Conservation (phyloP, 1,140 invertebrate genomes). For the Leptoteleia sp. region DNA sequence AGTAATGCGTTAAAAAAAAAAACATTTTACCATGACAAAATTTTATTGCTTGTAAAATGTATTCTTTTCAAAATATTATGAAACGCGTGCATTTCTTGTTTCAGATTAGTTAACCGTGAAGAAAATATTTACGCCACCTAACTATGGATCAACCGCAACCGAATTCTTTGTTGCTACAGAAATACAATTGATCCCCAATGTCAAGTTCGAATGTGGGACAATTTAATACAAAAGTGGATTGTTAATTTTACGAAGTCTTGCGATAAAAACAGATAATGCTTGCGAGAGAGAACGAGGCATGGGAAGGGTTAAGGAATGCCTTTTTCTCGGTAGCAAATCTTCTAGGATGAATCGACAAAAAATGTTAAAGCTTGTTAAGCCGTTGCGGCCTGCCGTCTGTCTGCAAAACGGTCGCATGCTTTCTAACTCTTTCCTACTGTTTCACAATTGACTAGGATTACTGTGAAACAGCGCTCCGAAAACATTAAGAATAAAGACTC, state of each 20-base stretch:
- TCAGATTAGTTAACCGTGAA: slow-evolving; percentile 7
- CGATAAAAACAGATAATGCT: no score
- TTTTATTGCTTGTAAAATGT: slow-evolving; percentile 11
- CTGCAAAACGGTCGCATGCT: slow-evolving; percentile 41
- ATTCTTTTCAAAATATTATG: slow-evolving; percentile 4
- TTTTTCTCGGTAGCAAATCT: no score
- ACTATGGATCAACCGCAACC: slow-evolving; percentile 9
- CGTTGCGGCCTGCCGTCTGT: no score
- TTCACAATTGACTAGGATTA: slow-evolving; percentile 52
- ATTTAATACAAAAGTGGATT: no score
- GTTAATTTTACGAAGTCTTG: no score
- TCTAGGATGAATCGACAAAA: no score
- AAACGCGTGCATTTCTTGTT: slow-evolving; percentile 1
- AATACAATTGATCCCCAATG: no score
- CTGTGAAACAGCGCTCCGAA: slow-evolving; percentile 18
- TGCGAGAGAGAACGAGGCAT: no score
- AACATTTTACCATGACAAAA: slow-evolving; percentile 25
- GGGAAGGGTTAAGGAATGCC: no score
- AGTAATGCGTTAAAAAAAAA: slow-evolving; percentile 28
- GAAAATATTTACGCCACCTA: slow-evolving; percentile 28
- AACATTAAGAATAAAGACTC: slow-evolving; percentile 46
- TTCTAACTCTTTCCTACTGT: slow-evolving; percentile 51
- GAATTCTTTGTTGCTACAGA: no score
- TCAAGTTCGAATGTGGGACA: no score
- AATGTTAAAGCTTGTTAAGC: no score